A percentile compares a stretch with the other conserved stretches of the same genome.
phyloP scores from a whole-genome alignment of 1,140 invertebrate genomes.

The Psix sp. region DNA sequence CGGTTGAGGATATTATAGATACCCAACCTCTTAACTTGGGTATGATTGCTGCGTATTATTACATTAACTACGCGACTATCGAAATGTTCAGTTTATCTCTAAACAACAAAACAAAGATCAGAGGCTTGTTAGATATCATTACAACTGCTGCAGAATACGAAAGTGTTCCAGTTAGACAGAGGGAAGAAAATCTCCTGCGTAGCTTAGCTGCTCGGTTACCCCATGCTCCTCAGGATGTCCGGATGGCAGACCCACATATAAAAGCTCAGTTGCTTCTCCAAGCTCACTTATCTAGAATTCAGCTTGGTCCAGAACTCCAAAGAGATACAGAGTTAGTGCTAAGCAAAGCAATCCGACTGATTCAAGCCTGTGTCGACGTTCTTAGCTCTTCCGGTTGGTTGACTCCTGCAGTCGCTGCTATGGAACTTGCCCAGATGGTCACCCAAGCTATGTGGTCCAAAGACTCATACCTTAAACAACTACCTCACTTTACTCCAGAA shows the following conservation, averaged over 20 bases:
- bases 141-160: slow-evolving; percentile 98
- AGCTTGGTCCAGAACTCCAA: slow-evolving; percentile 96
- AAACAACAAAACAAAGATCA: slow-evolving; percentile 97
- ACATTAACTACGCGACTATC: slow-evolving; percentile 99
- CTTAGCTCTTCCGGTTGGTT: slow-evolving; percentile 98
- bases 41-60: slow-evolving; percentile 99
- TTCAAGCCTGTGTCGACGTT: slow-evolving; percentile 99
- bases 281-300: slow-evolving; percentile 95
- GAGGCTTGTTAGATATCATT: slow-evolving; percentile 98
- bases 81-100: slow-evolving; percentile 98
- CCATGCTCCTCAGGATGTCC: slow-evolving; percentile 81
- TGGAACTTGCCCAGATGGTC: slow-evolving; percentile 99
- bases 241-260: slow-evolving; percentile 97
- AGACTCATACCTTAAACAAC: slow-evolving; percentile 97
- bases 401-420: slow-evolving; percentile 97
- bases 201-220: slow-evolving; percentile 87
- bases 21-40: slow-evolving; percentile 96
- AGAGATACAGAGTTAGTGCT: slow-evolving; percentile 96
- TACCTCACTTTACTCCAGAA: slow-evolving; percentile 95
- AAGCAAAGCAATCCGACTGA: slow-evolving; percentile 91
- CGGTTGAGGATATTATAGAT: slow-evolving; percentile 98
- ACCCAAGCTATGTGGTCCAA: slow-evolving; percentile 99
- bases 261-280: slow-evolving; percentile 98
- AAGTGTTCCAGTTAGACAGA: slow-evolving; percentile 94
- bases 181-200: slow-evolving; percentile 93